Base-by-base conservation (phyloP, 2,797 vertebrate species). In the Aeoliscus strigatus region DNA sequence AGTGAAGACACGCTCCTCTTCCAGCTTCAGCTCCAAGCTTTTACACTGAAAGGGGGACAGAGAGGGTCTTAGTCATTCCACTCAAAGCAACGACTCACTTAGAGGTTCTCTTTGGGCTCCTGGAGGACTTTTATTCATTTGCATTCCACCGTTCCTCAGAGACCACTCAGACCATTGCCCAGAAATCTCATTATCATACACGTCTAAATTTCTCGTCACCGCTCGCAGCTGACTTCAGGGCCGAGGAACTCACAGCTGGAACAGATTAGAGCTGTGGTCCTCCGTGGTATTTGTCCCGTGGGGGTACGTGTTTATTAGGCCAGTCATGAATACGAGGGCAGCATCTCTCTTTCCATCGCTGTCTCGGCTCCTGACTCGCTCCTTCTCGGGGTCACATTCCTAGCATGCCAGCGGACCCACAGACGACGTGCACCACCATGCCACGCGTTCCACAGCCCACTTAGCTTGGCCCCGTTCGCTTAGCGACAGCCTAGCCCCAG, bases 1-100 rank as follows among this genome's bases (percentile, higher is more conserved):
- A 0, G 92, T 93, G 82, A 97, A 95, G 66, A 98, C 91, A 77
- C 91, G 88, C 31, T 92, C 93, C 56, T 96, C 94, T 56, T 97
- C 93, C 38, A 98, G 73, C 73, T 91, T 94, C 75, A 90, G 77
- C 79, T 89, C 91, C 83, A 98, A 75, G 49, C 84, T 88, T 83
- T 93, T 94, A 79, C 93, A 97, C 96, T 98, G 78, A 8, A 16
- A 29, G 14, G 56, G 7, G 54, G 5, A 23, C 6, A 1, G 9
- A 10, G 4, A 30, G 26, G 14, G 12, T 6, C 14, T 67, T 61
- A 39, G 28, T 60, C 32, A 34, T 14, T 42, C 40, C 48, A 48
- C 40, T 42, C 38, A 40, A 46, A 48, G 41, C 17, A 41, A 48
- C 57, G 48, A 38, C 46, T 54, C 32, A 66, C 50, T 75, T 36